A percentile compares a stretch with the other conserved stretches of the same genome.
Evolutionary conservation across 2,797 vertebrate species (phyloP).

Genomic region (Pristis pectinata): DNA sequence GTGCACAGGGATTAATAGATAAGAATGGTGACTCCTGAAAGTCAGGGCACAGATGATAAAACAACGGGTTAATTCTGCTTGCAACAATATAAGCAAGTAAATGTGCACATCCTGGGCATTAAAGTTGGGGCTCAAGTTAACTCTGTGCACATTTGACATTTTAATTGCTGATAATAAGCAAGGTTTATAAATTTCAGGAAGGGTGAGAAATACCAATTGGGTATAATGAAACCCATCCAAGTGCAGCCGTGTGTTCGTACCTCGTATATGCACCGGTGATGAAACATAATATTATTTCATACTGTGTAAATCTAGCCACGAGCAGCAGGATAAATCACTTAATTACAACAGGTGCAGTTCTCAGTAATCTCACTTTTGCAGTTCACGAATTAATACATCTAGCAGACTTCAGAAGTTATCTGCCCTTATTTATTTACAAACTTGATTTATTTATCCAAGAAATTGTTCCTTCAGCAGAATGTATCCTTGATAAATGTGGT

Average conservation of each 20-base stretch:
- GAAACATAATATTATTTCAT: not conserved
- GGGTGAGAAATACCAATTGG: not conserved
- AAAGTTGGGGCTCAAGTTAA: not conserved
- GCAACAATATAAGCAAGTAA: not conserved
- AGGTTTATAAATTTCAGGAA: not conserved
- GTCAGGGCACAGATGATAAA: not conserved
- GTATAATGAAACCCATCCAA: conserved; percentile 9
- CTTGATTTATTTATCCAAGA: conserved; percentile 12
- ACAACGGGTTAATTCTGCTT: not conserved
- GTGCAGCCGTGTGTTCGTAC: too few relatives aligned
- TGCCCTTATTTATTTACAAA: not conserved
- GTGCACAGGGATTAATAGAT: not conserved
- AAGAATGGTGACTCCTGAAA: not conserved
- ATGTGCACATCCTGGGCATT: too few relatives aligned
- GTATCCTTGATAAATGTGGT: not conserved
- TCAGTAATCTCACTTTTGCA: not conserved
- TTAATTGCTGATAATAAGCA: not conserved
- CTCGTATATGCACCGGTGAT: not conserved
- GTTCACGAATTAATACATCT: conserved; percentile 16
- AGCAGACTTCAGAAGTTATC: not conserved
- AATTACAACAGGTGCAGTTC: conserved; percentile 14
- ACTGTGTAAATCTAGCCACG: not conserved
- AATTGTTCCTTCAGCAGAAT: not conserved
- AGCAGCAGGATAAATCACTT: not conserved
- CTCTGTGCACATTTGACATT: not conserved